These are phyloP conservation scores for Etheostoma cragini DNA, from an alignment of 2,113 vertebrate genomes.

Conservation along the genomic window DNA sequence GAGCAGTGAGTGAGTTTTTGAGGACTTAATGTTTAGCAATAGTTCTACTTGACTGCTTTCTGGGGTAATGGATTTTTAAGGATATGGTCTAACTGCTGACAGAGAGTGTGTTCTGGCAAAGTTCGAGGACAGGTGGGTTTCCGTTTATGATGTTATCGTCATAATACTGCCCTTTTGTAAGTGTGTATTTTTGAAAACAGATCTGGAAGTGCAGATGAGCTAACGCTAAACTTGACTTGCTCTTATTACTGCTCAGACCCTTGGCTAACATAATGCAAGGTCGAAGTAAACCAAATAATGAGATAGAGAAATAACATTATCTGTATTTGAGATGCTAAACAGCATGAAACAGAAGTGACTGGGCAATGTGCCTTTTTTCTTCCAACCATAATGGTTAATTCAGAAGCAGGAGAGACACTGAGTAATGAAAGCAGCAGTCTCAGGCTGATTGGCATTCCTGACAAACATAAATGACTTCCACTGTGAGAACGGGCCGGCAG, in stretches of 20 bases:
- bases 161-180: neutral
- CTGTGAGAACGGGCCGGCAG: conserved; percentile 60
- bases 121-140: neutral
- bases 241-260: neutral
- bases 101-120: neutral
- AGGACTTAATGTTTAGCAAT: conserved; percentile 18
- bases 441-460: conserved; percentile 80
- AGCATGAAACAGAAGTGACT: conserved; percentile 16
- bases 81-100: neutral
- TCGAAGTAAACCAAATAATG: conserved; percentile 7
- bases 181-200: neutral
- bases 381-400: neutral
- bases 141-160: neutral
- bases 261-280: neutral
- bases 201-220: neutral
- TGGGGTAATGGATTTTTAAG: neutral
- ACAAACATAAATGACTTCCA: conserved; percentile 79
- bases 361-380: conserved; percentile 15
- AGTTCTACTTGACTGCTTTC: conserved; percentile 13
- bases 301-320: neutral
- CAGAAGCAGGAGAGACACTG: conserved; percentile 9
- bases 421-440: conserved; percentile 45
- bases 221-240: neutral
- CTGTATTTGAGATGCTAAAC: conserved; percentile 6
- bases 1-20: neutral